Evolutionary conservation across 2,797 vertebrate species (phyloP), one percentile per base, ranked within the genome.

Genomic region (Loris lydekkerianus): DNA sequence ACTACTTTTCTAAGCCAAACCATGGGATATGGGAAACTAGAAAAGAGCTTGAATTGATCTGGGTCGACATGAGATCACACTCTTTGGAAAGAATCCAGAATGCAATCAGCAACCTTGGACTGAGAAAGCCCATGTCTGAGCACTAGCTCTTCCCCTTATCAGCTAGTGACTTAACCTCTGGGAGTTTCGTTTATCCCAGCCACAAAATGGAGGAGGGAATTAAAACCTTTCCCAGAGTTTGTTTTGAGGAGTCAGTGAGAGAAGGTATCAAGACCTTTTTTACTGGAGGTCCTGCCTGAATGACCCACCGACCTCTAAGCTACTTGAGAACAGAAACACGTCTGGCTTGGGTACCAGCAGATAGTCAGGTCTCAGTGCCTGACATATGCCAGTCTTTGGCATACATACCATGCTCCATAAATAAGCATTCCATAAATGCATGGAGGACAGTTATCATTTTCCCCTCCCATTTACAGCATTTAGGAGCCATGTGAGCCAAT

Each of bases 1-100:
- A 21, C 46, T 49, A n/a, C 58, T 58, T 81, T 60, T 76, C 56
- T 75, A 80, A 94, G 72, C n/a, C 60, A 43, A 96, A 86, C 20
- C 25, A 15, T 65, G 84, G 49, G 23, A 89, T 14, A 21, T 87
- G 93, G 76, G 89, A 87, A 91, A 89, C 72, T 56, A 76, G 75
- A 75, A 70, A 25, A 58, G 89, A 86, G 29, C 40, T 94, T 78
- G 56, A 73, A 49, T 67, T 60, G 83, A 90, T 82, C 25, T 49
- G 49, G 13, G 56, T 60, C 61, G 43, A 78, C 61, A 43, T 49
- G 94, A 94, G 76, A 13, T 89, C 86, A 88, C 49, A 65, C 5
- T 65, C 13, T 53, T 77, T 81, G 76, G 56, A 60, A 87, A 91
- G 58, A 76, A 83, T 43, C 63, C 93, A 93, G 56, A 46, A 84